Evolutionary conservation across 2,797 vertebrate species (phyloP), one percentile per base, ranked within the genome.

Genomic region (Eulemur coronatus): DNA sequence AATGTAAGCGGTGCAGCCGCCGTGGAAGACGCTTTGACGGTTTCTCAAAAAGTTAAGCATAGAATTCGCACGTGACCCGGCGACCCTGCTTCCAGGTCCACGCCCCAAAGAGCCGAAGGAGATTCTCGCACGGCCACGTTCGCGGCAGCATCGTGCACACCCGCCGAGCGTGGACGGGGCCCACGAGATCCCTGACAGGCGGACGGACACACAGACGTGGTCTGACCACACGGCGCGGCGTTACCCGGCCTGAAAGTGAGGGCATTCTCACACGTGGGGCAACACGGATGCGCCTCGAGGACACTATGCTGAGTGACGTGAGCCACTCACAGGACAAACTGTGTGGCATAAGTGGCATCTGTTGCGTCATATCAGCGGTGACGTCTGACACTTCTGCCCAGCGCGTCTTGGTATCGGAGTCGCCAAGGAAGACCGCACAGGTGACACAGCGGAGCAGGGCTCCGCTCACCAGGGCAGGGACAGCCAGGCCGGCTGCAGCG

Each of bases 21-120:
- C 3, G 0, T 4, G 6, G 43, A 17, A 33, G 48, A 28, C 28
- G 17, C 8, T 6, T 10, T 0, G 43, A 28, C 28, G 5, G 26
- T 18, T 9, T 48, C 75, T 15, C 4, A 35, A 24, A 20, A 7
- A 4, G 10, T 35, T 14, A n/a, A n/a, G 35, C 7, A 8, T 14
- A 52, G 48, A 26, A 55, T 5, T 14, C 22, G 48, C 12, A 10
- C 2, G 20, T 1, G 33, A 10, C 10, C n/a, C 65, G 33, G 61
- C 5, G 6, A 63, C 13, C 10, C 65, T n/a, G 3, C 65, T 35
- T 5, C n/a, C 4, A 0, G n/a, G n/a, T 18, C n/a, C 22, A 15
- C 35, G 22, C 65, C n/a, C 65, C 4, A 11, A 69, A 69, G 65
- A 35, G 11, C 18, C 2, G 18, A 30, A 11, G 10, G n/a, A 38